Conservation (phyloP, 2,888 invertebrate genomes). For the Rugalucina vietnamica region DNA sequence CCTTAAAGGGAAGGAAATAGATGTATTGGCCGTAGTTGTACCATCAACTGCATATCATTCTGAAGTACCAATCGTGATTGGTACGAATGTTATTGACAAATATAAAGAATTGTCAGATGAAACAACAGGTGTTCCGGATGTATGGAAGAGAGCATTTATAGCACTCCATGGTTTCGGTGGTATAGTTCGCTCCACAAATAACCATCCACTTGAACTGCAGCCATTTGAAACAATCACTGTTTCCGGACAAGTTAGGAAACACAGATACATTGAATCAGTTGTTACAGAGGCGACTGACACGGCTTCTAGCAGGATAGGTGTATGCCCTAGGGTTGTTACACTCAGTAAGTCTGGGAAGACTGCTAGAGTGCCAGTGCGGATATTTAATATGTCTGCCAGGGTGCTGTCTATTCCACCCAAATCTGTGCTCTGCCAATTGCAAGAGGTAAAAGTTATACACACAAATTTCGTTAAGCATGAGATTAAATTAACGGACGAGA, state of each 20-base stretch:
- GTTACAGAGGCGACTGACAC: background rate
- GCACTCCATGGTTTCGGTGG: background rate
- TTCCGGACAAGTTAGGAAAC: background rate
- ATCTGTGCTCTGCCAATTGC: constrained; percentile 11
- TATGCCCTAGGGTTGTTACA: constrained; percentile 10
- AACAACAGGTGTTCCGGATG: background rate
- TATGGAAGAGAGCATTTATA: background rate
- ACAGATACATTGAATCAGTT: background rate
- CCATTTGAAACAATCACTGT: constrained; percentile 5
- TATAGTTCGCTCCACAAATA: background rate
- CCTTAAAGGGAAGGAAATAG: background rate
- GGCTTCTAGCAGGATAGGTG: constrained; percentile 1
- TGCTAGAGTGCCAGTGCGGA: constrained; percentile 16
- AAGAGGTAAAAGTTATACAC: constrained; percentile 23
- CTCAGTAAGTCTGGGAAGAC: constrained; percentile 7
- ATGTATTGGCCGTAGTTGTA: background rate
- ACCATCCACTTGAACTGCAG: background rate
- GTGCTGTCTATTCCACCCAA: constrained; percentile 19
- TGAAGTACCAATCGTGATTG: background rate
- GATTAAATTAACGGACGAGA: constrained; percentile 30
- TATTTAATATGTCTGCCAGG: constrained; percentile 23
- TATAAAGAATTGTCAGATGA: background rate
- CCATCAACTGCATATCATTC: background rate
- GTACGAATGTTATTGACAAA: background rate
- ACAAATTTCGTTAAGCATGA: constrained; percentile 27